Conservation (phyloP, 2,888 invertebrate genomes). For the Lasioglossum vierecki region DNA sequence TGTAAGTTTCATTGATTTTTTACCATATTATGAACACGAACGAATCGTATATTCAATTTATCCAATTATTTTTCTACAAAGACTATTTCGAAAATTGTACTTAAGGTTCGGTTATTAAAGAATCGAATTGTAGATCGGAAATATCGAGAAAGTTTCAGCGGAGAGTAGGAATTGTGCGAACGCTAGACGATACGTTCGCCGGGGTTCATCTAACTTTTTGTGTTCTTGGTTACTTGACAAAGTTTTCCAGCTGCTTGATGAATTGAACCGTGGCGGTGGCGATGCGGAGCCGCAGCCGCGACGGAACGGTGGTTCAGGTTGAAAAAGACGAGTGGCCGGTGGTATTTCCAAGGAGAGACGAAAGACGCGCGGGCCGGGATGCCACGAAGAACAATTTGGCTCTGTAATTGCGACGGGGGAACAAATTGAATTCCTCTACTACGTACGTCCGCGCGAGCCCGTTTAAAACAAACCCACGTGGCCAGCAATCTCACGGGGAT, state of each 20-base stretch:
- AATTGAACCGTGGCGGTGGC: conserved; percentile 15
- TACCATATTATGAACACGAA: neutral
- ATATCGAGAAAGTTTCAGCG: neutral
- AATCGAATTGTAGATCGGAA: neutral
- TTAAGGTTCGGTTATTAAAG: neutral
- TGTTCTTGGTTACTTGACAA: conserved; percentile 23
- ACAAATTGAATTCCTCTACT: conserved; percentile 58
- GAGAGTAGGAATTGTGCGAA: neutral
- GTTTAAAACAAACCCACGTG: conserved; percentile 31
- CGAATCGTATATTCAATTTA: neutral
- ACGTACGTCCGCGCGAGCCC: conserved; percentile 26
- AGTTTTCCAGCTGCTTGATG: conserved; percentile 20
- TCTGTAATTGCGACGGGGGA: conserved; percentile 60
- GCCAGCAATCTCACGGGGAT: conserved; percentile 11
- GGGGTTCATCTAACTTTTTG: conserved; percentile 15
- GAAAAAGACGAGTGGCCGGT: conserved; percentile 50
- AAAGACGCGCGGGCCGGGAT: conserved; percentile 45
- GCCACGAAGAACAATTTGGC: conserved; percentile 56
- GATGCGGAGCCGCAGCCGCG: neutral
- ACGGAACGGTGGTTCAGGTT: neutral
- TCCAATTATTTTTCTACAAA: neutral
- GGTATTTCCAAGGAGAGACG: conserved; percentile 50
- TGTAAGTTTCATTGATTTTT: neutral
- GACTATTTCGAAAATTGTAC: neutral
- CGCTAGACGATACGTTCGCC: neutral